A percentile compares a stretch with the other conserved stretches of the same genome.
Evolutionary conservation across 2,888 invertebrate species (phyloP).

Genomic region (Dysmachus trigonus): DNA sequence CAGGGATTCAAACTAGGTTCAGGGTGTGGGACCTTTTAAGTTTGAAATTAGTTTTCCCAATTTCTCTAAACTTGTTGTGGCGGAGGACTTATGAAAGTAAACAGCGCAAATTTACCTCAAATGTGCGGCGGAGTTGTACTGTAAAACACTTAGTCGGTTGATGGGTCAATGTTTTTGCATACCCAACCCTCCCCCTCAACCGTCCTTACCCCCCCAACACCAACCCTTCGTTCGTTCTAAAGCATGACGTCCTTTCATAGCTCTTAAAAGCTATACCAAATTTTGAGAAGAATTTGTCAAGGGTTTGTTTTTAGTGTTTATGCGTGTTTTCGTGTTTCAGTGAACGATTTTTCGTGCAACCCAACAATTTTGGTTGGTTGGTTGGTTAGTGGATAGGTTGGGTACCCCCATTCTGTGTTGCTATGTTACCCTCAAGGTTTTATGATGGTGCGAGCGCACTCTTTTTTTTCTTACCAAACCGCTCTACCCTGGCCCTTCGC

Average conservation of each 20-base stretch:
- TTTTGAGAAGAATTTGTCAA: constrained; percentile 8
- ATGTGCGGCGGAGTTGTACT: background rate
- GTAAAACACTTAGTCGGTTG: background rate
- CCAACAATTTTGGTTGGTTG: background rate
- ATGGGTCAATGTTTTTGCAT: background rate
- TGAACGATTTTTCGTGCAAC: background rate
- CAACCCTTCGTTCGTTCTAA: background rate
- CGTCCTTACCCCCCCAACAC: background rate
- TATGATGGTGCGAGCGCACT: background rate
- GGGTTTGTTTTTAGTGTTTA: background rate
- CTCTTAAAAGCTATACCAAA: background rate
- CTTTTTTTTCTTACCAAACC: background rate
- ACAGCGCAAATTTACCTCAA: constrained; percentile 24
- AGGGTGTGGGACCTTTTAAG: constrained; percentile 10
- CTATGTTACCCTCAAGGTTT: background rate
- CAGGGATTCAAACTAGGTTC: background rate
- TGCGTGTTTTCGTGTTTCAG: background rate
- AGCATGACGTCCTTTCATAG: background rate
- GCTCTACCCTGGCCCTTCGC: background rate
- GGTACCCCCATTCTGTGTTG: too few species aligned
- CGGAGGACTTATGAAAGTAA: constrained; percentile 18
- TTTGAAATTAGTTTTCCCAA: constrained; percentile 36
- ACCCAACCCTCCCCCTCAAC: background rate
- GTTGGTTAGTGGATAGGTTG: too few species aligned
- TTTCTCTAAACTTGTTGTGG: constrained; percentile 33